Base-by-base conservation (phyloP, 2,888 invertebrate genomes). In the Carpatolechia fugitivella region DNA sequence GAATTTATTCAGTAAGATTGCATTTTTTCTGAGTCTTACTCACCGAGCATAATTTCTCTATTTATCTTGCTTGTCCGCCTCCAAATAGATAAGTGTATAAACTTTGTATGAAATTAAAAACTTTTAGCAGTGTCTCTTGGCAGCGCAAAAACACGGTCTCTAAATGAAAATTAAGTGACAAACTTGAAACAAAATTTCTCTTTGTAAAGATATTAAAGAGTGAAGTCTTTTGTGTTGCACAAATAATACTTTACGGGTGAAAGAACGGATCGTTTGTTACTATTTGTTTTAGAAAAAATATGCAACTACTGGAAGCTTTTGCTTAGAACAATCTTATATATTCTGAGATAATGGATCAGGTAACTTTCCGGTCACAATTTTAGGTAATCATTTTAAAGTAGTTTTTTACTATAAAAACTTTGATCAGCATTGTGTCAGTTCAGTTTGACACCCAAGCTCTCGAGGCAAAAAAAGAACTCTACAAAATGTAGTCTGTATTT, bases 101-200 rank as follows among this genome's bases (percentile, higher is more conserved):
- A 49, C 35, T 50, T 50, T 36, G 20, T 50, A 50, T 38, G 18
- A 50, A 50, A 50, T 38, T 50, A 38, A 50, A 50, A 50, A 50
- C 38, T 50, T 50, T 50, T n/a, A 24, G 49, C 31, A 20, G 16
- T 50, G 36, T 50, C 38, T 50, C 38, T 24, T 20, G 35, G 38
- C 24, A 38, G 24, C 35, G 38, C 16, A 33, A 50, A 44, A 44
- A 24, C 44, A 29, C 13, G 44, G 44, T 13, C 29, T 38, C 29
- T 36, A 38, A 50, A 50, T 50, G 38, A 50, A 38, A 50, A 50
- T 50, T 38, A 50, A 50, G 35, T 33, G 50, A 50, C 36, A 29
- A 50, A 50, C 50, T 50, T 50, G 33, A 49, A 35, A 35, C 49
- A n/a, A 20, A 33, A 18, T 49, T 49, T 35, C 49, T 49, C 49